These are phyloP conservation scores for Drosophila emarginata DNA, from an alignment of 2,888 invertebrate genomes.

Conservation along the genomic window DNA sequence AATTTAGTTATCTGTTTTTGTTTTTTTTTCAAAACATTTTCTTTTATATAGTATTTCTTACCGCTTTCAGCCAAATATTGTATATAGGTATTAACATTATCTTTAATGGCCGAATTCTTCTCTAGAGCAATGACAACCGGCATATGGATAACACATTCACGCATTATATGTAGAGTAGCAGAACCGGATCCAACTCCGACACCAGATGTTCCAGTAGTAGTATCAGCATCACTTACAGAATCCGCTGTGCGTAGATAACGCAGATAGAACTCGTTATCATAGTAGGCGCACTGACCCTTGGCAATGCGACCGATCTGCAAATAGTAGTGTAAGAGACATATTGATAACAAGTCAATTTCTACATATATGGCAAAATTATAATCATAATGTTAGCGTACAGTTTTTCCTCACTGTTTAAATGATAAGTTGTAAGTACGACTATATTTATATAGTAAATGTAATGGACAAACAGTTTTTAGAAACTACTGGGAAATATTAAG, in stretches of 20 bases:
- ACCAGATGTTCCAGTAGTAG: not conserved
- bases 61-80: constrained; percentile 89
- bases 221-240: constrained; percentile 67
- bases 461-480: not conserved
- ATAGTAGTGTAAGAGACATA: not conserved
- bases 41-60: constrained; percentile 23
- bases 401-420: not conserved
- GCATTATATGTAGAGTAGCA: constrained; percentile 88
- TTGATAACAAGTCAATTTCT: constrained; percentile 8
- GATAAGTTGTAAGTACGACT: not conserved
- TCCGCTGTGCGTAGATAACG: constrained; percentile 85
- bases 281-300: constrained; percentile 89
- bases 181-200: constrained; percentile 42
- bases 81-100: constrained; percentile 87
- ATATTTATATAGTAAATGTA: not conserved
- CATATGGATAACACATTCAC: constrained; percentile 90
- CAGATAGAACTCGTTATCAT: constrained; percentile 89
- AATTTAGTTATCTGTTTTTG: too few species aligned
- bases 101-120: constrained; percentile 91
- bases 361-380: not conserved
- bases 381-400: not conserved
- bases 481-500: not conserved
- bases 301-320: constrained; percentile 85
- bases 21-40: too few species aligned
- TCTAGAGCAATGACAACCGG: constrained; percentile 92